Percentiles rank a stretch among this genome's conserved stretches.
These are phyloP conservation scores for Acrossocheilus fasciatus DNA, from an alignment of 2,797 vertebrate species.

Conservation along the genomic window DNA sequence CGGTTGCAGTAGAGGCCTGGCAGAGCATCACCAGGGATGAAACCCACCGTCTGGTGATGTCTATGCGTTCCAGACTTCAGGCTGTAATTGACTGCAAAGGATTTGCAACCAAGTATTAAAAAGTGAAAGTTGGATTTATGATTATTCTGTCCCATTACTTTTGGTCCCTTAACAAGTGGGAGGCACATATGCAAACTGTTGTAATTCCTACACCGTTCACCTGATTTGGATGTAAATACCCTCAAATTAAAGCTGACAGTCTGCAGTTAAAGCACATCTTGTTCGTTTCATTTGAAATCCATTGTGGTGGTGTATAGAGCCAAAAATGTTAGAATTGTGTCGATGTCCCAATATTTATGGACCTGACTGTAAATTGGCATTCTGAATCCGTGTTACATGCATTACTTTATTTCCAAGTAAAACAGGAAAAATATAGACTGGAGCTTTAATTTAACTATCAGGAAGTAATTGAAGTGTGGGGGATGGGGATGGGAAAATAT, in stretches of 20 bases:
- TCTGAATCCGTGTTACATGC: neutral
- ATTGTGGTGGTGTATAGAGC: too few species aligned
- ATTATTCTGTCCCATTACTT: conserved; percentile 34
- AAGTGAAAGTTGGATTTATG: conserved; percentile 18
- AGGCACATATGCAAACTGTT: too few species aligned
- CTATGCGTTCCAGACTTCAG: conserved; percentile 10
- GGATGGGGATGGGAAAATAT: neutral
- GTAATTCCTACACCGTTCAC: too few species aligned
- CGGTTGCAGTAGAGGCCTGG: too few species aligned
- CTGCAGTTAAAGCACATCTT: too few species aligned
- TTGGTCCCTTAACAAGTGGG: conserved; percentile 44
- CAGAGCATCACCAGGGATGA: neutral
- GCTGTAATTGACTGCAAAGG: conserved; percentile 37
- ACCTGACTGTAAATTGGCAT: neutral
- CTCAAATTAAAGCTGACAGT: too few species aligned
- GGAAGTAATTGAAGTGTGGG: neutral
- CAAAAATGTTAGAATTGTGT: neutral
- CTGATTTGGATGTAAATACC: too few species aligned
- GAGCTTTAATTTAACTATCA: neutral
- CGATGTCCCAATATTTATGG: too few species aligned
- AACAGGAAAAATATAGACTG: neutral
- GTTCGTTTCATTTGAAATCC: too few species aligned
- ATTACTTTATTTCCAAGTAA: neutral
- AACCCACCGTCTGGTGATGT: neutral
- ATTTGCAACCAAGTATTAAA: conserved; percentile 36